Evolutionary conservation across 2,888 invertebrate genomes (phyloP).

Genomic region (Junonia oenone): DNA sequence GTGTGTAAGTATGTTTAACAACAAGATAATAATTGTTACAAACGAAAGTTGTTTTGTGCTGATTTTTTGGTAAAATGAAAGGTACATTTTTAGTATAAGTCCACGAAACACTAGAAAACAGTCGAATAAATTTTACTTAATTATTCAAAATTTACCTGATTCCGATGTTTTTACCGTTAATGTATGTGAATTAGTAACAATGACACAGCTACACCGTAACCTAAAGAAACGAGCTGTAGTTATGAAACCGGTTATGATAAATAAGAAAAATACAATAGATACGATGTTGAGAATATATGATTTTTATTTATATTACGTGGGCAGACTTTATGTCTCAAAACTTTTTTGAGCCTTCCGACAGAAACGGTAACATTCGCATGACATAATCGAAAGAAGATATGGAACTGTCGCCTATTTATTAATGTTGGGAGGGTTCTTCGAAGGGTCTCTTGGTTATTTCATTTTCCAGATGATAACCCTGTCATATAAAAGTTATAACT

Average conservation of each 20-base stretch:
- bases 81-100: not conserved
- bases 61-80: not conserved
- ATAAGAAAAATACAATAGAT: not conserved
- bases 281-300: not conserved
- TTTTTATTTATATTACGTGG: not conserved
- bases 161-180: constrained; percentile 15
- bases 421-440: not conserved
- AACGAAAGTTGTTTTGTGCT: not conserved
- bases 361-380: not conserved
- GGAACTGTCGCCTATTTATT: not conserved
- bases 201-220: constrained; percentile 21
- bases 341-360: not conserved
- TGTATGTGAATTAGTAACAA: constrained; percentile 24
- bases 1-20: too few relatives aligned
- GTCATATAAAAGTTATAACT: too few relatives aligned
- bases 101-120: not conserved
- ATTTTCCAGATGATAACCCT: not conserved
- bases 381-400: not conserved
- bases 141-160: constrained; percentile 2
- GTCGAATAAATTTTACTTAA: not conserved
- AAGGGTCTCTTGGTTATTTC: not conserved
- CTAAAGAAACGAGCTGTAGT: constrained; percentile 10
- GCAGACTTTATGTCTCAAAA: not conserved
- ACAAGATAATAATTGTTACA: too few relatives aligned
- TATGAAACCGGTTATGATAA: constrained; percentile 9